Evolutionary conservation across 2,113 vertebrate genomes (phyloP).

Genomic region (Rousettus leschenaultii): DNA sequence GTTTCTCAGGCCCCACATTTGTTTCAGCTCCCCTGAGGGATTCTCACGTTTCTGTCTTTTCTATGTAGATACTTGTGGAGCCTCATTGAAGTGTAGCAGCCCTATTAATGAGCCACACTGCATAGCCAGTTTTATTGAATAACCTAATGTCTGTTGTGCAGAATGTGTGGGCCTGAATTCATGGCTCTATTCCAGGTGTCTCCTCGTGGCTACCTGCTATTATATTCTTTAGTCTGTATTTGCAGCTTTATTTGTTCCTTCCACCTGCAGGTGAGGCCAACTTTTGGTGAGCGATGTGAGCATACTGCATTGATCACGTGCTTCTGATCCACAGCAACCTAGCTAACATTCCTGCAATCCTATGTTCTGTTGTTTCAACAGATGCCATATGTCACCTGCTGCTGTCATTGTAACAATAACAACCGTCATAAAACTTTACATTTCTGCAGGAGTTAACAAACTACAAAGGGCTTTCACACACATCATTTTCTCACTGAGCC

Average conservation of each 20-base stretch:
- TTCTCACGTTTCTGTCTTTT: neutral
- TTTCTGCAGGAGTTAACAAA: neutral
- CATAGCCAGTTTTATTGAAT: neutral
- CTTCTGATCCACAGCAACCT: neutral
- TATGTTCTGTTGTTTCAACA: accelerated
- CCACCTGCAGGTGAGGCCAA: neutral
- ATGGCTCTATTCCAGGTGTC: neutral
- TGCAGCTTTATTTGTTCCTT: neutral
- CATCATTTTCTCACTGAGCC: neutral
- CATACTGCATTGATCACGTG: neutral
- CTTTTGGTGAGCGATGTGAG: neutral
- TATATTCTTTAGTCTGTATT: neutral
- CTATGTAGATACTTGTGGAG: no score
- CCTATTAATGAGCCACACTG: accelerated
- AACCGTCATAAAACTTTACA: neutral
- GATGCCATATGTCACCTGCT: neutral
- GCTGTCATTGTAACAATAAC: neutral
- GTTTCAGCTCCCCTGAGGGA: accelerated
- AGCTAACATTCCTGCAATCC: neutral
- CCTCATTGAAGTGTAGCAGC: accelerated
- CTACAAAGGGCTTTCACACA: neutral
- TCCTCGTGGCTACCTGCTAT: no score
- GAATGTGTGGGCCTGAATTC: neutral
- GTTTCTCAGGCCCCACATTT: no score
- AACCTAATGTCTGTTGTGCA: accelerated